Evolutionary conservation across 2,113 vertebrate species (phyloP), one percentile per base, ranked within the genome.

Genomic region (Equus quagga): DNA sequence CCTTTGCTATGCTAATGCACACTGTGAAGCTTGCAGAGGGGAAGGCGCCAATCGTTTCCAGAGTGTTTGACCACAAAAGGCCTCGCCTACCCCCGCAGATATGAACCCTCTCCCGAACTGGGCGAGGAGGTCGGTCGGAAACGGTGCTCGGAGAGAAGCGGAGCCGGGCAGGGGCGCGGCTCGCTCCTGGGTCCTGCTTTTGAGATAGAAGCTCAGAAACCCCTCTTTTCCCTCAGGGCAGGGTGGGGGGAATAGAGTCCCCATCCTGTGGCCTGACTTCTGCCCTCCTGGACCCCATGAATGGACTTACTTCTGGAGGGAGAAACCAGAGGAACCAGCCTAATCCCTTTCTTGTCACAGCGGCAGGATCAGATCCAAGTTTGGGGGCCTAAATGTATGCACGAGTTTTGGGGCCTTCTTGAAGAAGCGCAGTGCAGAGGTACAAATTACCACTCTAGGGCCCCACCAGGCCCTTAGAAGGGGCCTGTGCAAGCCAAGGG

Each of bases 1-100:
- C 72, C 97, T 97, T 98, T 97, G 80, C 96, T 95, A 94, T 97
- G 98, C 92, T 98, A 97, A 98, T 92, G 44, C 69, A 12, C 82
- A 7, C 81, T 89, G 89, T 62, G 94, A 80, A 94, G 94, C 90
- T 95, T 96, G 56, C 12, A 49, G 70, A 49, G 89, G 24, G 64
- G 58, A 60, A 23, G 49, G 12, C 17, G 6, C 89, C 95, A 28
- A 54, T 78, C 85, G 91, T 86, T 81, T 94, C 69, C 69, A 73
- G 69, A 87, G 92, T 86, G 82, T 85, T 89, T 31, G 94, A 75
- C 91, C 62, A 76, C 91, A 85, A 76, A 94, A 89, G 85, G 60
- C 81, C 93, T 83, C 51, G 14, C 69, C 94, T 87, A 65, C 64
- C 23, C 65, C 49, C 13, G 44, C 36, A 4, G 60, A 46, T n/a